Percentiles rank a stretch among this genome's conserved stretches.
Conservation (phyloP, 2,113 vertebrate genomes). For the Otocyon megalotis region DNA sequence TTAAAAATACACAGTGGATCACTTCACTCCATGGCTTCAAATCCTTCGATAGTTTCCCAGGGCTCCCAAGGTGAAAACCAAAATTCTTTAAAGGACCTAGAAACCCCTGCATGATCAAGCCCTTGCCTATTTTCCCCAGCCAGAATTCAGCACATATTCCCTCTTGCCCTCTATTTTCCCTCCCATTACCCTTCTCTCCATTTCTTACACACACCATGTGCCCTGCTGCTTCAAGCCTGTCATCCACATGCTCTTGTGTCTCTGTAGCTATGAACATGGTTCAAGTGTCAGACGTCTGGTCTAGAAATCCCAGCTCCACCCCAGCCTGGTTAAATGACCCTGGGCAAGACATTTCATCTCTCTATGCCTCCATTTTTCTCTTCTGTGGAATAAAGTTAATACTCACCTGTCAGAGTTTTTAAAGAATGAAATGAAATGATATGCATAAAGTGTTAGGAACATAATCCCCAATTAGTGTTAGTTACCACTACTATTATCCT, state of each 20-base stretch:
- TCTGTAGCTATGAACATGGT: not conserved
- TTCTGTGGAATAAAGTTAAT: constrained; percentile 4
- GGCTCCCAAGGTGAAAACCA: not conserved
- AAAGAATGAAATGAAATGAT: constrained; percentile 26
- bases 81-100: not conserved
- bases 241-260: not conserved
- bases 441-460: not conserved
- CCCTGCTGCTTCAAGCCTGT: not conserved
- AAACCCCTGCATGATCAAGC: not conserved
- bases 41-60: not conserved
- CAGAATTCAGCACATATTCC: not conserved
- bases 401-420: not conserved
- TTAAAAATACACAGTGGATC: not conserved
- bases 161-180: not conserved
- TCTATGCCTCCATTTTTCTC: not conserved
- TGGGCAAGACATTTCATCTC: not conserved
- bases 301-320: not conserved
- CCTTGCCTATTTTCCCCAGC: not conserved
- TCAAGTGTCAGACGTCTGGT: not conserved
- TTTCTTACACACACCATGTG: not conserved
- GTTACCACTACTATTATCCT: not conserved
- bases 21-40: constrained; percentile 20
- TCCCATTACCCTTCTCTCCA: not conserved
- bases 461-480: not conserved
- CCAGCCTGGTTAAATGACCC: not conserved